Evolutionary conservation across 2,888 invertebrate genomes (phyloP).

Genomic region (Ypsolopha sequella): DNA sequence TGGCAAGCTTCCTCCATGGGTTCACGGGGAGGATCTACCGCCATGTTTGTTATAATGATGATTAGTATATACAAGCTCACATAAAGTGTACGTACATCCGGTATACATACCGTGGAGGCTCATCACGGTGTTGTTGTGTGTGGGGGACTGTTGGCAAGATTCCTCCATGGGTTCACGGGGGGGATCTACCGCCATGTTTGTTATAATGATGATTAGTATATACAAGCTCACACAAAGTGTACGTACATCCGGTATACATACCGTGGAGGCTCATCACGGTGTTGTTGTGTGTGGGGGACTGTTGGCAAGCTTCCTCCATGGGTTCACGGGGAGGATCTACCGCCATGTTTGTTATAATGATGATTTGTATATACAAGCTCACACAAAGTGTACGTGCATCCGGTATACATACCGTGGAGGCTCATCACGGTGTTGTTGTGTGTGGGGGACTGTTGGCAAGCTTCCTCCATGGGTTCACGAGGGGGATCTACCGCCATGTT

Average conservation of each 20-base stretch:
- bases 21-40: no score
- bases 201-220: neutral
- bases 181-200: no score
- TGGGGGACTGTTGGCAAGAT: slow-evolving; percentile 17
- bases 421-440: slow-evolving; percentile 33
- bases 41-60: no score
- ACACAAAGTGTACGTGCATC: no score
- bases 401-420: slow-evolving; percentile 35
- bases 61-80: no score
- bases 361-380: slow-evolving; percentile 6
- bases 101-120: no score
- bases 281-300: slow-evolving; percentile 33
- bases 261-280: slow-evolving; percentile 40
- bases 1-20: no score
- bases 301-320: no score
- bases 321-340: no score
- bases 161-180: slow-evolving; percentile 43
- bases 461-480: slow-evolving; percentile 44
- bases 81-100: no score
- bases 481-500: no score
- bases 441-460: slow-evolving; percentile 39
- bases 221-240: slow-evolving; percentile 3
- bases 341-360: neutral
- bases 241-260: slow-evolving; percentile 15
- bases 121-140: no score